Evolutionary conservation across 2,888 invertebrate species (phyloP).

Genomic region (Cheilosia pagana): DNA sequence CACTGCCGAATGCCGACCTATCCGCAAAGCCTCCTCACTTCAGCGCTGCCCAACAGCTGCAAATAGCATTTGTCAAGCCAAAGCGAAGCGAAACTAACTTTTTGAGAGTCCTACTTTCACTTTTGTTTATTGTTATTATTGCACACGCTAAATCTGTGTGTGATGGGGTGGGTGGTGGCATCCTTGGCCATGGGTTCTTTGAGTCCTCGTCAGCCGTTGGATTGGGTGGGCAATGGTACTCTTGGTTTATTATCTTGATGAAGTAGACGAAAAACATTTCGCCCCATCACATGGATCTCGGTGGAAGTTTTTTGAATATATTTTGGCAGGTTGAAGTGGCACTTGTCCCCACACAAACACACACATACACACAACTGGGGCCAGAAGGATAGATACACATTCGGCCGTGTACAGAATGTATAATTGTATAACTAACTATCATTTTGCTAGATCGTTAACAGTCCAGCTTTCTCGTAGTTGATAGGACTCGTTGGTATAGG

Average conservation of each 20-base stretch:
- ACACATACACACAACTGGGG: slow-evolving; percentile 2
- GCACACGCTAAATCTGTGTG: slow-evolving; percentile 17
- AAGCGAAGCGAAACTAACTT: slow-evolving; percentile 37
- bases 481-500: slow-evolving; percentile 12
- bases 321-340: slow-evolving; percentile 32
- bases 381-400: background rate
- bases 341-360: slow-evolving; percentile 8
- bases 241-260: slow-evolving; percentile 41
- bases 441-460: slow-evolving; percentile 24
- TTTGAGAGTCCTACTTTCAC: slow-evolving; percentile 38
- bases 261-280: slow-evolving; percentile 16
- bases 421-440: slow-evolving; percentile 16
- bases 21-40: background rate
- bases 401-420: background rate
- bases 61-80: slow-evolving; percentile 40
- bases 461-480: slow-evolving; percentile 17
- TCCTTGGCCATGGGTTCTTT: background rate
- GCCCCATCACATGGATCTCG: background rate
- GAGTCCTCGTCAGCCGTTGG: background rate
- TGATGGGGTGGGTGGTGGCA: background rate
- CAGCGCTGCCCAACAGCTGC: slow-evolving; percentile 19
- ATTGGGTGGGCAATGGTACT: slow-evolving; percentile 14
- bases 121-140: slow-evolving; percentile 48
- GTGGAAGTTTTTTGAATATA: slow-evolving; percentile 38
- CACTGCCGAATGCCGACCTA: background rate